These are phyloP conservation scores for Oplegnathus fasciatus DNA, from an alignment of 2,113 vertebrate species.

Conservation along the genomic window DNA sequence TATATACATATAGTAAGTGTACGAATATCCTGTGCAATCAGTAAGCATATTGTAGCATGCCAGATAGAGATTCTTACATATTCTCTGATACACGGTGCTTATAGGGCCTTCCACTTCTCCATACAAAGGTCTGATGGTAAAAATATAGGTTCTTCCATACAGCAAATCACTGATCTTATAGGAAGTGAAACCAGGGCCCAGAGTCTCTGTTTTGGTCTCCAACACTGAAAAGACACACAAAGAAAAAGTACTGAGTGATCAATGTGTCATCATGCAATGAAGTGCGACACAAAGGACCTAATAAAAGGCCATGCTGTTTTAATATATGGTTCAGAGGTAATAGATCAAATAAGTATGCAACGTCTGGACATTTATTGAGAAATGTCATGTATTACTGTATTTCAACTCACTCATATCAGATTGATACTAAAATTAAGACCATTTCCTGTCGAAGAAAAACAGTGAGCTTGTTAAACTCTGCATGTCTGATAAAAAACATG, in stretches of 20 bases:
- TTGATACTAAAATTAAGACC: neutral
- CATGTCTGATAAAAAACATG: neutral
- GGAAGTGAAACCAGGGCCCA: constrained; percentile 80
- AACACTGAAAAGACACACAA: constrained; percentile 81
- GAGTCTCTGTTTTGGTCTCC: constrained; percentile 80
- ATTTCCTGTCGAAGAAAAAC: neutral
- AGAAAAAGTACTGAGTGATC: neutral
- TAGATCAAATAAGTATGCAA: no score
- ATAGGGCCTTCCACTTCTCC: constrained; percentile 85
- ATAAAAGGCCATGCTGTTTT: no score
- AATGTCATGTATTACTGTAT: no score
- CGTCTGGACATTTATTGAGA: no score
- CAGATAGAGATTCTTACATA: constrained; percentile 77
- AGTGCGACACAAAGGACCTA: no score
- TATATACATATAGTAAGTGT: neutral
- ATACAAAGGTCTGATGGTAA: constrained; percentile 88
- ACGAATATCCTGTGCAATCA: neutral
- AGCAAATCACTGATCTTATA: constrained; percentile 82
- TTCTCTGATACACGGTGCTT: constrained; percentile 80
- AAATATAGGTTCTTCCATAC: constrained; percentile 85
- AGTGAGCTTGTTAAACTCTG: neutral
- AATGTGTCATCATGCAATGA: no score
- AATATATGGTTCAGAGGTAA: no score
- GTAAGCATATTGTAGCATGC: neutral
- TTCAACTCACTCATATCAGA: neutral